Conservation (phyloP, 2,797 vertebrate genomes). For the Lithobates sylvaticus region DNA sequence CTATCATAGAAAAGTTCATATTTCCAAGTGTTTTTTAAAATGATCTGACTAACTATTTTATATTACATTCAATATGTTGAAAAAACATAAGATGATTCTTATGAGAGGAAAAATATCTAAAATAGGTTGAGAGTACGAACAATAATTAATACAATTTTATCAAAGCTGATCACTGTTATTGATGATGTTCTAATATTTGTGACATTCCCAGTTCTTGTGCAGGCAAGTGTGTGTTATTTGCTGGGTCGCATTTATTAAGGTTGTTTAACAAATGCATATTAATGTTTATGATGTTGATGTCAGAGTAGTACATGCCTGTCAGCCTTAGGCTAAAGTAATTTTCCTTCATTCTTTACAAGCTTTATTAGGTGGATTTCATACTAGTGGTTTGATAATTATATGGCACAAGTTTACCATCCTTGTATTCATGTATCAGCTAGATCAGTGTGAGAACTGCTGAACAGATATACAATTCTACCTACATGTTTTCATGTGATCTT, state of each 20-base stretch:
- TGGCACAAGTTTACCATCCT: background rate
- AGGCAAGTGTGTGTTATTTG: background rate
- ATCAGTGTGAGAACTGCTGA: background rate
- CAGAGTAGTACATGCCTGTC: background rate
- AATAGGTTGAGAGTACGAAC: background rate
- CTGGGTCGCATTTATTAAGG: background rate
- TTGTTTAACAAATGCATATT: constrained; percentile 8
- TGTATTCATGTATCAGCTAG: constrained; percentile 3
- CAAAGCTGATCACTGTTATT: background rate
- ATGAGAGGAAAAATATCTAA: no score
- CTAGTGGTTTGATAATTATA: background rate
- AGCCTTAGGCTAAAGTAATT: constrained; percentile 16
- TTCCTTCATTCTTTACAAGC: background rate
- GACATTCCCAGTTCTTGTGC: background rate
- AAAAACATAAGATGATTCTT: no score
- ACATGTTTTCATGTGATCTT: background rate
- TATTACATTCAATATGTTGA: no score
- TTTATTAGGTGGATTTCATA: constrained; percentile 14
- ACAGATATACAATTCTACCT: background rate
- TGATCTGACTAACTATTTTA: no score
- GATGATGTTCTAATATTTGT: background rate
- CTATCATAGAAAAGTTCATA: no score
- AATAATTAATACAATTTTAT: background rate
- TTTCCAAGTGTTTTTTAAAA: no score
- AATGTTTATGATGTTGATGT: constrained; percentile 3